Conservation (phyloP, 1,140 invertebrate species). For the Parapsyche elsis region DNA sequence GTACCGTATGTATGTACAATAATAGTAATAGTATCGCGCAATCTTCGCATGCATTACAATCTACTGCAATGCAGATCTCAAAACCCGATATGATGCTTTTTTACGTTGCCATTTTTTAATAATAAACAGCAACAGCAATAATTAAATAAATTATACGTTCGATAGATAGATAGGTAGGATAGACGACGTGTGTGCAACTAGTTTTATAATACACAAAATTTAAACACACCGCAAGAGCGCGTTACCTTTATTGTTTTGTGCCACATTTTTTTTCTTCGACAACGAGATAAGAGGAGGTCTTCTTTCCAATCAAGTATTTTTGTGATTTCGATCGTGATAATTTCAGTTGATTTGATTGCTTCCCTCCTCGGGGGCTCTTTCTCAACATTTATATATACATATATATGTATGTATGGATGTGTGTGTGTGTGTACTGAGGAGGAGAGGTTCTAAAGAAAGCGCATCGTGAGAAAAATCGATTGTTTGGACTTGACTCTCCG, state of each 20-base stretch:
- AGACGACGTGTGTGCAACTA: no score
- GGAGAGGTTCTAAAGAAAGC: not conserved
- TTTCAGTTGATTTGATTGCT: constrained; percentile 19
- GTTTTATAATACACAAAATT: not conserved
- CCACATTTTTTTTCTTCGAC: not conserved
- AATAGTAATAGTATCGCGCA: no score
- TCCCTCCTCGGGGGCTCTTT: constrained; percentile 12
- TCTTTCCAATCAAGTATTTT: constrained; percentile 29
- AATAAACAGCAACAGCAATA: not conserved
- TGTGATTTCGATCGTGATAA: constrained; percentile 28
- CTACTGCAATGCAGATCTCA: no score
- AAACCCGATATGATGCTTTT: no score
- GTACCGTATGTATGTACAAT: no score
- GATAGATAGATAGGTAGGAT: not conserved
- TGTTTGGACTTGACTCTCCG: constrained; percentile 25
- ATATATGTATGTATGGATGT: no score
- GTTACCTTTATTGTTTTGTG: not conserved
- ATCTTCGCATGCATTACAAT: no score
- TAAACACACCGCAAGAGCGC: not conserved
- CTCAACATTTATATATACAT: no score
- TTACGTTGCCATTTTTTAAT: no score
- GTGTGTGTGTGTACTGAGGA: not conserved
- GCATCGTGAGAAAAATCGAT: constrained; percentile 37
- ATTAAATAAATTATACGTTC: constrained; percentile 21
- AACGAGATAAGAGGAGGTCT: not conserved